Base-by-base conservation (phyloP, 2,113 vertebrate species). In the Nanorana parkeri region DNA sequence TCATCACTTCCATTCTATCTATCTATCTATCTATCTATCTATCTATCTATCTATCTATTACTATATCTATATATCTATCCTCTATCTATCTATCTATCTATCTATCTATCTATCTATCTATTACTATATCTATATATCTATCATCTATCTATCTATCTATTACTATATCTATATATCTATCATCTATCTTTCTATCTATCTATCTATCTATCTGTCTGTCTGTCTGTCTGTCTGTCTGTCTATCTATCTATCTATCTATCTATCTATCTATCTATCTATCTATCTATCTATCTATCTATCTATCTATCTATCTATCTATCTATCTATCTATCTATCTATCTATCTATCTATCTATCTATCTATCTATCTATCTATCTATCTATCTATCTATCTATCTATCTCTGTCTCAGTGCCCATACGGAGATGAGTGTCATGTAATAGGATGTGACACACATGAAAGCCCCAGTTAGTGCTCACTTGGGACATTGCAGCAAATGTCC, bases 101-200 rank as follows among this genome's bases (percentile, higher is more conserved):
- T 68, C 13, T 26, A 55, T 55, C 26, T 58, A n/a, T 56, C 17
- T 56, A 20, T 74, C 17, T 74, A 67, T 56, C 26, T 56, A n/a
- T n/a, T n/a, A n/a, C n/a, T n/a, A n/a, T n/a, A n/a, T n/a, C n/a
- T n/a, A n/a, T n/a, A n/a, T n/a, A n/a, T n/a, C n/a, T n/a, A n/a
- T n/a, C n/a, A 23, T 74, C 52, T 56, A 20, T 76, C 26, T 61
- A 36, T 41, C 29, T 61, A 58, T 76, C 20, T 61, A 60, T 76
- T 19, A n/a, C n/a, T n/a, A n/a, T 32, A 29, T 76, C 28, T 76
- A 41, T 24, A 13, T 61, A 26, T 75, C 20, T 75, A 32, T 75
- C 4, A 13, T 65, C 17, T 65, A 26, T 65, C 3, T n/a, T 1
- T 47, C 8, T 41, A 1, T 8, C 17, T 60, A 4, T 11, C 5